Conservation (phyloP, 2,113 vertebrate species). For the Otolemur garnettii region DNA sequence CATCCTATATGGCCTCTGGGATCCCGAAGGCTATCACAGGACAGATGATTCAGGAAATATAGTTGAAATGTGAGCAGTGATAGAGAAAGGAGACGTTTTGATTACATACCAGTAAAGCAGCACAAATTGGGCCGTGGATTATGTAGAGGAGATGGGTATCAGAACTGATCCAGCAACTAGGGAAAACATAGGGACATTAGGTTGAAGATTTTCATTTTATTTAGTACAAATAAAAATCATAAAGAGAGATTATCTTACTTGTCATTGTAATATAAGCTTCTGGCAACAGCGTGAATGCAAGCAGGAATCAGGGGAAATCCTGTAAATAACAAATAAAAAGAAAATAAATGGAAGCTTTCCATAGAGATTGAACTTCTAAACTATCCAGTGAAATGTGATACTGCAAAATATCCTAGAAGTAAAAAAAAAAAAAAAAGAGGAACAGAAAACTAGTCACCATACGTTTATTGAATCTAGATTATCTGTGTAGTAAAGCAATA, state of each 20-base stretch:
- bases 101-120: conserved; percentile 94
- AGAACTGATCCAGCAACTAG: conserved; percentile 98
- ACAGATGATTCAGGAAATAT: conserved; percentile 30
- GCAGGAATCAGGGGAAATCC: conserved; percentile 98
- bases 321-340: conserved; percentile 77
- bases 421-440: too few species aligned
- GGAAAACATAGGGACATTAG: not conserved
- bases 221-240: not conserved
- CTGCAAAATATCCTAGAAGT: not conserved
- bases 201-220: conserved; percentile 13
- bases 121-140: conserved; percentile 98
- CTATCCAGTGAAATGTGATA: not conserved
- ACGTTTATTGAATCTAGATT: not conserved
- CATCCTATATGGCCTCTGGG: not conserved
- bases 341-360: not conserved
- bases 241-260: conserved; percentile 91
- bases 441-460: not conserved
- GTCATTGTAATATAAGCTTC: conserved; percentile 97
- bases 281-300: conserved; percentile 94
- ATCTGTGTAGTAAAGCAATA: not conserved
- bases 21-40: not conserved
- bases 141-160: conserved; percentile 98
- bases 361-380: not conserved
- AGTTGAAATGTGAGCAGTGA: not conserved
- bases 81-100: conserved; percentile 50